Evolutionary conservation across 2,888 invertebrate genomes (phyloP), one percentile per base, ranked within the genome.

Genomic region (Capitulum mitella): DNA sequence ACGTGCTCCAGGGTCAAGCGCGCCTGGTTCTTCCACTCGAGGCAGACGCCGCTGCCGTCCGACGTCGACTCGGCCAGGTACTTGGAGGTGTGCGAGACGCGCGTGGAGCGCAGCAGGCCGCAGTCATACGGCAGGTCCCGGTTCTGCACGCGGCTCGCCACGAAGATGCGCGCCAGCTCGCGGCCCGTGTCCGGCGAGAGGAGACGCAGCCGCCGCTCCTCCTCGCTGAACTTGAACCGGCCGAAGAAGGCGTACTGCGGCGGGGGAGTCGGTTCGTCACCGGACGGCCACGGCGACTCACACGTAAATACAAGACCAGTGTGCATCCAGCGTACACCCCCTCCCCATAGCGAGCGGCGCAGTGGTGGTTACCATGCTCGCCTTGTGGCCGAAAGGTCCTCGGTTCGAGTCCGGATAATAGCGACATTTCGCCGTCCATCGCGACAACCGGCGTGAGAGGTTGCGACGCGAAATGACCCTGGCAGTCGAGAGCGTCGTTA

Each of bases 11-110:
- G 87, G 83, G 93, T 92, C 61, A 95, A 87, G 0, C 94, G 88
- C 0, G 92, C 91, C 14, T 90, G 87, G 80, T 91, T 88, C 83
- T 93, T 90, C 94, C 94, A 95, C 85, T 95, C 94, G 79, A 93
- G 86, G 82, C 95, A 95, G 14, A 92, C 89, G 3, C 91, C 90
- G 2, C 91, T 91, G 82, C 91, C 91, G 0, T 85, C 83, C 32
- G 85, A 87, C 0, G 88, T 87, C 81, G 90, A 88, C 79, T 88
- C 83, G 83, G 82, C 64, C 64, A 64, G 64, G 64, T 64, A 64
- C 19, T 64, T 64, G 32, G 64, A 64, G 64, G 64, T 64, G 34
- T 64, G 64, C 34, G 64, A 64, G 64, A 64, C 64, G 32, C 64
- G 64, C 34, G 64, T 64, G 64, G 64, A 64, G 34, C 64, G 64